These are phyloP conservation scores for Peucedramus taeniatus DNA, from an alignment of 2,113 vertebrate species.

Conservation along the genomic window DNA sequence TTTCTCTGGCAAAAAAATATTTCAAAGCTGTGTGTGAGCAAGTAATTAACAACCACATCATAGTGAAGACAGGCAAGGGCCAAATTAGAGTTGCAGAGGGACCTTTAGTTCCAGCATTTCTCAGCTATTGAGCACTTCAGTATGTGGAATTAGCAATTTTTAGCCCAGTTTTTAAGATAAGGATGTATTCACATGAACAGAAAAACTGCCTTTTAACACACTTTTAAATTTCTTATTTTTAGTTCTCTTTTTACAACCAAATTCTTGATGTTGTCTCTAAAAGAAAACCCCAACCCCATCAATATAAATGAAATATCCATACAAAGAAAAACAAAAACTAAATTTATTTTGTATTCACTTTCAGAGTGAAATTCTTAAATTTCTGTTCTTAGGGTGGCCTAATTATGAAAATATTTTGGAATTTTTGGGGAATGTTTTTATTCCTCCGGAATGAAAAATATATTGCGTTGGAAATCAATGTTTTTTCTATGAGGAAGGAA, in stretches of 20 bases:
- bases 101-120: neutral
- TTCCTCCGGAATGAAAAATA: neutral
- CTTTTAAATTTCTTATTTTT: neutral
- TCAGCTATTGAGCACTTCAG: neutral
- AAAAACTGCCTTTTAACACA: neutral
- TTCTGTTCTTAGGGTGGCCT: neutral
- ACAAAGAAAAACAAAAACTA: neutral
- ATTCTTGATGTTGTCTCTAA: neutral
- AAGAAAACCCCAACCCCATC: neutral
- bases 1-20: neutral
- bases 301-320: neutral
- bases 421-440: neutral
- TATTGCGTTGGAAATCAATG: fast-evolving
- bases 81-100: constrained; percentile 10
- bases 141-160: neutral
- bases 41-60: constrained; percentile 22
- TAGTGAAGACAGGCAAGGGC: neutral
- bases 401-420: neutral
- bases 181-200: neutral
- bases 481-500: neutral
- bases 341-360: neutral
- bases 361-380: neutral
- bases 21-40: neutral
- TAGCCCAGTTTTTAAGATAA: neutral
- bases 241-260: neutral